Percentiles rank a stretch among this genome's conserved stretches.
phyloP scores from a whole-genome alignment of 2,888 invertebrate species.

The Hypolimnas misippus region DNA sequence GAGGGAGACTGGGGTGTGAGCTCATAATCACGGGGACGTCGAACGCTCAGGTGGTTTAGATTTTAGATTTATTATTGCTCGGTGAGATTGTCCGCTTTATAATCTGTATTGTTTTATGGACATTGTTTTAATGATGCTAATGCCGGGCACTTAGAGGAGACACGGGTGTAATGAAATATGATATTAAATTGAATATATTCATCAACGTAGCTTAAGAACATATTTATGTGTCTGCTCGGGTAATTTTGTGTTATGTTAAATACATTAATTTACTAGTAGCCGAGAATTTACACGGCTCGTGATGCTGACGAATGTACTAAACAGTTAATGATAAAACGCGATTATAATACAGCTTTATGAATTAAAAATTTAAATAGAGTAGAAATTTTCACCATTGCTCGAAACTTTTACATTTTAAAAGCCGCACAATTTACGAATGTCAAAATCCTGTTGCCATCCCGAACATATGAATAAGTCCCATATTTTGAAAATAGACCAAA shows the following conservation, averaged over 20 bases:
- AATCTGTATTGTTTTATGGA: constrained; percentile 55
- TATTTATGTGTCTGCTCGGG: constrained; percentile 16
- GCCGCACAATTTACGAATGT: neutral
- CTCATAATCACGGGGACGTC: constrained; percentile 76
- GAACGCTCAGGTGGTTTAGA: constrained; percentile 80
- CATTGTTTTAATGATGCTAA: constrained; percentile 34
- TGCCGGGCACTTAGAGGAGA: constrained; percentile 30
- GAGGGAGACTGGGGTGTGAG: constrained; percentile 51
- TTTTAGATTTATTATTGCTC: constrained; percentile 77
- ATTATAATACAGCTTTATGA: neutral
- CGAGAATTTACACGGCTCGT: neutral
- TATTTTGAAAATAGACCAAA: constrained; percentile 39
- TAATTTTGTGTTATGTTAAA: neutral
- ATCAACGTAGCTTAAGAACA: constrained; percentile 21
- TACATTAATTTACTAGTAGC: neutral
- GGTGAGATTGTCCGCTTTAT: constrained; percentile 69
- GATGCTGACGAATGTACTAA: neutral
- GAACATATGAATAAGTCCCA: constrained; percentile 28
- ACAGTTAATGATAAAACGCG: neutral
- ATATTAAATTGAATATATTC: constrained; percentile 36
- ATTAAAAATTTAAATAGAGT: too few species aligned
- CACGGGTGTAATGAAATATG: constrained; percentile 28
- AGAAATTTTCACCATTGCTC: too few species aligned
- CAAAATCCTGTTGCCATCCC: neutral
- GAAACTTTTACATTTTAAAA: too few species aligned